Percentiles rank a stretch among this genome's conserved stretches.
These are phyloP conservation scores for Drosophila niveifrons DNA, from an alignment of 2,888 invertebrate species.

Conservation along the genomic window DNA sequence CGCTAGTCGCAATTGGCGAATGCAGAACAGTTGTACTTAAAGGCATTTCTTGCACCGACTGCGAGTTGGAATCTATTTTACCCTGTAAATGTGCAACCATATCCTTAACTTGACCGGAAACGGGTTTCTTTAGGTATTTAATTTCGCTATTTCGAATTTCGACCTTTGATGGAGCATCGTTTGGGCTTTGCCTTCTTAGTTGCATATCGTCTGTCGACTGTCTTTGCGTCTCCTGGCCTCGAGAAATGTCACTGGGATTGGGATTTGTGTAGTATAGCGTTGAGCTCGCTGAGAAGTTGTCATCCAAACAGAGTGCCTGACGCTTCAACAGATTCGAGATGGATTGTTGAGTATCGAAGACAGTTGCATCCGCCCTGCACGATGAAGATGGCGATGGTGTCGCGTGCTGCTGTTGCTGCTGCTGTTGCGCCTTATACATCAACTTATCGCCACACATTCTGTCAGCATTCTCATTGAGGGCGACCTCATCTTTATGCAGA, in stretches of 20 bases:
- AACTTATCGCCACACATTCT: conserved; percentile 57
- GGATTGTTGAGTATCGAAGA: conserved; percentile 21
- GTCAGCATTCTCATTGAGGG: conserved; percentile 58
- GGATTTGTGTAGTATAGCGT: conserved; percentile 54
- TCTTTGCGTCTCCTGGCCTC: background rate
- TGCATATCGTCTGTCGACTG: conserved; percentile 26
- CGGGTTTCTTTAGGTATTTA: conserved; percentile 75
- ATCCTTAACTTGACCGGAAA: conserved; percentile 75
- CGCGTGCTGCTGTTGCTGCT: conserved; percentile 42
- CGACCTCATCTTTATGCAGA: conserved; percentile 52
- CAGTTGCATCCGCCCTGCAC: conserved; percentile 39
- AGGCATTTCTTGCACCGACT: conserved; percentile 1
- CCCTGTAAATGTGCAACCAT: conserved; percentile 78
- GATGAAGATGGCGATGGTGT: conserved; percentile 46
- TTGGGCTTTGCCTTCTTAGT: conserved; percentile 39
- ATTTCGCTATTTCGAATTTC: conserved; percentile 75
- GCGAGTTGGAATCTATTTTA: conserved; percentile 58
- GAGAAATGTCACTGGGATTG: conserved; percentile 34
- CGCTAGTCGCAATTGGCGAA: conserved; percentile 5
- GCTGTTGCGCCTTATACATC: conserved; percentile 63
- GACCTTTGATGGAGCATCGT: conserved; percentile 47
- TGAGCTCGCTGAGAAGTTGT: conserved; percentile 43
- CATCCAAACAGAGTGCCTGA: conserved; percentile 66
- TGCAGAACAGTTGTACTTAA: conserved; percentile 18
- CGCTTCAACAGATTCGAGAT: conserved; percentile 63